Conservation (phyloP, 1,140 invertebrate genomes). For the Neotoxoptera formosana region DNA sequence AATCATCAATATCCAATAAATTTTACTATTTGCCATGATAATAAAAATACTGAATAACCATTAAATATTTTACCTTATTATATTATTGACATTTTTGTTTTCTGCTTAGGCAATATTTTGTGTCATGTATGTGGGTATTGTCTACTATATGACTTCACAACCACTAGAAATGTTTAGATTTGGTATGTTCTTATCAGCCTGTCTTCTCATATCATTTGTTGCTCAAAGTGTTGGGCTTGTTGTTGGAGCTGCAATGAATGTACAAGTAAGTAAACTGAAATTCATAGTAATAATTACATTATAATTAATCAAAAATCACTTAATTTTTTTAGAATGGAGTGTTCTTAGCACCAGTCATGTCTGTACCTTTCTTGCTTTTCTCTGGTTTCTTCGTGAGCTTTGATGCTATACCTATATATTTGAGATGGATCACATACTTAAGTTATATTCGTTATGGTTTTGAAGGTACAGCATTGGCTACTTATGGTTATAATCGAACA, state of each 20-base stretch:
- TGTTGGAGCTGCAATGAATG: conserved; percentile 93
- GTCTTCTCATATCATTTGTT: conserved; percentile 91
- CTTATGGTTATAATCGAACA: conserved; percentile 85
- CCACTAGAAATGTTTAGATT: conserved; percentile 84
- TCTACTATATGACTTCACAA: conserved; percentile 95
- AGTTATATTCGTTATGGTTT: conserved; percentile 96
- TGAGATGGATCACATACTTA: conserved; percentile 94
- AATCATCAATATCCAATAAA: not conserved
- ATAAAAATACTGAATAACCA: not conserved
- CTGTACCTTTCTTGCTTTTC: conserved; percentile 92
- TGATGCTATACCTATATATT: conserved; percentile 92
- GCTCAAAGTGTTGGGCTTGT: conserved; percentile 95
- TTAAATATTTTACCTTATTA: not conserved
- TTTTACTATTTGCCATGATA: not conserved
- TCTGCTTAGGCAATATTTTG: conserved; percentile 83
- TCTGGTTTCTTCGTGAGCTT: conserved; percentile 97
- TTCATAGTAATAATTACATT: not conserved
- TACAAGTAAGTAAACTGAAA: conserved; percentile 66
- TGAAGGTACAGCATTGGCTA: conserved; percentile 91
- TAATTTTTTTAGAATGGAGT: conserved; percentile 81
- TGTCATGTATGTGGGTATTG: conserved; percentile 89
- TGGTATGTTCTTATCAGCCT: conserved; percentile 87
- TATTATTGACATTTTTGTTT: conserved; percentile 45
- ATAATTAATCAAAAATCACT: not conserved
- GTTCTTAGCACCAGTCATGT: conserved; percentile 94